Percentiles rank a stretch among this genome's conserved stretches.
Evolutionary conservation across 2,888 invertebrate genomes (phyloP).

Genomic region (Dolichopus griseipennis): DNA sequence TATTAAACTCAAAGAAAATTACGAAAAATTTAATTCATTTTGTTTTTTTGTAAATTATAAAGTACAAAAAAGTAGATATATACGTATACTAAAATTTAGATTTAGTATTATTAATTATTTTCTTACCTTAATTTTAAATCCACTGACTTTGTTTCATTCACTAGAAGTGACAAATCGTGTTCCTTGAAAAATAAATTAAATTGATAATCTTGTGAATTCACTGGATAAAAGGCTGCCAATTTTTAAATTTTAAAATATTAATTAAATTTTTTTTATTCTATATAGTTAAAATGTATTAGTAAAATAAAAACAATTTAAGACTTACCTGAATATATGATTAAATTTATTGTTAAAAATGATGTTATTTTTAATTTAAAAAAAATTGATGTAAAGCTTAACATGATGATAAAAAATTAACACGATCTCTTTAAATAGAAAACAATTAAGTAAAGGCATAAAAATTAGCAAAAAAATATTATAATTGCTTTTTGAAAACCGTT

Average conservation of each 20-base stretch:
- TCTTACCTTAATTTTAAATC: conserved; percentile 53
- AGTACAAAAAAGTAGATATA: too few relatives aligned
- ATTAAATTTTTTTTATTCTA: too few relatives aligned
- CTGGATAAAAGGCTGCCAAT: neutral
- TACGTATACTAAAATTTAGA: too few relatives aligned
- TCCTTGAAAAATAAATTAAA: conserved; percentile 47
- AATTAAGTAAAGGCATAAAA: too few relatives aligned
- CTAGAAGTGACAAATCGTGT: conserved; percentile 51
- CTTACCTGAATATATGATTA: neutral
- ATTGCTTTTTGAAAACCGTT: too few relatives aligned
- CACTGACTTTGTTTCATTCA: conserved; percentile 49
- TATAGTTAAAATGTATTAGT: neutral
- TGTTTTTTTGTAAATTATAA: too few relatives aligned
- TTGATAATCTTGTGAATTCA: conserved; percentile 35
- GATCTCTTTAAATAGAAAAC: too few relatives aligned
- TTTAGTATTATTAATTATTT: conserved; percentile 18
- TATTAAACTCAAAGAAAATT: too few relatives aligned
- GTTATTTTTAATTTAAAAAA: neutral
- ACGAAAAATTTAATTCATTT: too few relatives aligned
- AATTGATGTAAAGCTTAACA: neutral
- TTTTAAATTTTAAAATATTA: neutral
- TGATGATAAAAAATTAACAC: neutral
- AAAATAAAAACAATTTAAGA: neutral
- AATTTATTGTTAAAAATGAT: neutral
- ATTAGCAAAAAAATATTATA: too few relatives aligned